Evolutionary conservation across 2,797 vertebrate species (phyloP), one percentile per base, ranked within the genome.

Genomic region (Falco rusticolus): DNA sequence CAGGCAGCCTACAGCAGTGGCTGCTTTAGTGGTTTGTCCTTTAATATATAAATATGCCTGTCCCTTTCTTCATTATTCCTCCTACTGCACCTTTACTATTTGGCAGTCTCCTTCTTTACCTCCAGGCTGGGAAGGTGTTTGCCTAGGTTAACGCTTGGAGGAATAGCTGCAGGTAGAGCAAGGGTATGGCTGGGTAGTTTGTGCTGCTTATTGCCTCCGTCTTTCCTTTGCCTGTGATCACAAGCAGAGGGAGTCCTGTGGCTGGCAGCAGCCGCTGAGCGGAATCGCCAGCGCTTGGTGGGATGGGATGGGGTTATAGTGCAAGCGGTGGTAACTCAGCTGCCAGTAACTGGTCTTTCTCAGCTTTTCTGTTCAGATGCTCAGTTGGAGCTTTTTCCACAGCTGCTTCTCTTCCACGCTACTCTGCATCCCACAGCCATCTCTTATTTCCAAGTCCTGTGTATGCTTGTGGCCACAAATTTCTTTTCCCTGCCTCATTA

Each of bases 391-490:
- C 26, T 54, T 74, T 5, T 84, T 43, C 51, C 9, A 3, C 18
- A 43, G 18, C 57, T 78, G 57, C 26, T 16, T 80, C 8, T 39
- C 16, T 78, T 78, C 48, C 12, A 2, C 48, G 71, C 22, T 65
- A 4, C 25, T 63, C 25, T 63, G 43, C 29, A 51, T 74, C 47
- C 29, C 34, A 10, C 22, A 66, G 33, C 31, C 7, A 3, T 39
- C 9, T 56, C 28, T 28, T 22, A 1, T 7, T 6, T 47, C 22
- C 5, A 10, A 0, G 37, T 84, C 26, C 16, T 66, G 20, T 22
- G 11, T 2, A 28, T 33, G 4, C 34, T 77, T 0, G 0, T 26
- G 56, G 18, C 18, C 17, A 16, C 10, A 0, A 13, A 6, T 47
- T 80, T 12, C 8, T 91, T 80, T 84, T 51, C 33, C 20, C 2